Conservation (phyloP, 2,797 vertebrate species). For the Argentina silus region DNA sequence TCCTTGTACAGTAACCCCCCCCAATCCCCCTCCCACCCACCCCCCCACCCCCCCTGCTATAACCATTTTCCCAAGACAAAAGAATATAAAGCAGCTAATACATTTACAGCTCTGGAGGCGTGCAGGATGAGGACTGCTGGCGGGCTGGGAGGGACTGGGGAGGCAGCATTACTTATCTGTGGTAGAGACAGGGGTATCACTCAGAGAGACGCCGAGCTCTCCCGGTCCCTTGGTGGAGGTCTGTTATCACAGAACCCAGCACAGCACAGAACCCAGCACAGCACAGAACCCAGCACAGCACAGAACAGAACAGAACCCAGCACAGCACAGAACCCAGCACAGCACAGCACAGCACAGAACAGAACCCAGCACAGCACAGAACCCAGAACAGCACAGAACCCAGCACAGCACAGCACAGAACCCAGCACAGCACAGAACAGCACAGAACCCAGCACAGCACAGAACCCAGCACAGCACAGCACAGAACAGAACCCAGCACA, state of each 20-base stretch:
- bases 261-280: constrained; percentile 58
- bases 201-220: constrained; percentile 82
- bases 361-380: neutral
- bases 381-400: too few species aligned
- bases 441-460: neutral
- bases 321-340: constrained; percentile 51
- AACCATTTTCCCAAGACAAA: constrained; percentile 82
- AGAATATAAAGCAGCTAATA: constrained; percentile 81
- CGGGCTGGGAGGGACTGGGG: constrained; percentile 36
- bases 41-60: neutral
- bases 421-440: too few species aligned
- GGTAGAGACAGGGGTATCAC: constrained; percentile 84
- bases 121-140: constrained; percentile 43
- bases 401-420: neutral
- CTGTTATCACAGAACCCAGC: constrained; percentile 60
- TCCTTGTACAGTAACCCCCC: constrained; percentile 48
- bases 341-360: constrained; percentile 57
- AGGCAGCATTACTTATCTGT: constrained; percentile 77
- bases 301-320: constrained; percentile 51
- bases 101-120: constrained; percentile 77
- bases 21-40: constrained; percentile 1
- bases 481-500: too few species aligned
- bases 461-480: constrained; percentile 22
- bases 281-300: constrained; percentile 36
- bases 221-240: constrained; percentile 76